These are phyloP conservation scores for Tenodera sinensis DNA, from an alignment of 2,888 invertebrate genomes.

Conservation along the genomic window DNA sequence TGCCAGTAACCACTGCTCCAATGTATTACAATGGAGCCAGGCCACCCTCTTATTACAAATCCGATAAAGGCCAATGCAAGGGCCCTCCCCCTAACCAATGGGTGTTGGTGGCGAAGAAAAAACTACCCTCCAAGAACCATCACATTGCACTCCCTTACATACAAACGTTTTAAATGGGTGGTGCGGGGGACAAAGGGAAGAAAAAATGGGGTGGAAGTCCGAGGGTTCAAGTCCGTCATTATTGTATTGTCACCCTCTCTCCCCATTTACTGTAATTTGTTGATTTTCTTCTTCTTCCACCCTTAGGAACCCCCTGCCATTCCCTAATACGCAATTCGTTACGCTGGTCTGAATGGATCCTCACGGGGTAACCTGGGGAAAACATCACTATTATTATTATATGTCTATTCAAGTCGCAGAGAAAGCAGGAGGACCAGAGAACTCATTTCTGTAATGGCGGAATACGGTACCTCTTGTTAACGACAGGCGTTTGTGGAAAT, in stretches of 20 bases:
- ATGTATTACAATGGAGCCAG: constrained; percentile 14
- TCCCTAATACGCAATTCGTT: not conserved
- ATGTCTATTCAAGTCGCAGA: not conserved
- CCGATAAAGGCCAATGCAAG: constrained; percentile 17
- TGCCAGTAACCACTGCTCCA: constrained; percentile 10
- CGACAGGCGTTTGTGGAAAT: not conserved
- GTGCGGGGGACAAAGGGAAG: not conserved
- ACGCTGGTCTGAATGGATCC: not conserved
- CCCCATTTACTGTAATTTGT: not conserved
- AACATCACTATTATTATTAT: not conserved
- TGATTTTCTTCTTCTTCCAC: not conserved
- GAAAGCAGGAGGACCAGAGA: not conserved
- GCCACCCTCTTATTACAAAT: constrained; percentile 15
- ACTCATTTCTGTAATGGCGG: not conserved
- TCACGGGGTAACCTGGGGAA: not conserved
- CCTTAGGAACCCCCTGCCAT: not conserved
- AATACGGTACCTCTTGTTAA: not conserved
- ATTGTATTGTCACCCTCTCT: not conserved
- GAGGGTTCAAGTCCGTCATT: not conserved
- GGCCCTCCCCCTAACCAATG: not conserved
- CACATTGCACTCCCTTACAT: not conserved
- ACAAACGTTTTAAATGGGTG: not conserved
- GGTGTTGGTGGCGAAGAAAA: not conserved
- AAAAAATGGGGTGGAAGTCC: not conserved
- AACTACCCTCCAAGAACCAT: not conserved